Conservation (phyloP, 2,113 vertebrate species). For the Eulemur rufifrons region DNA sequence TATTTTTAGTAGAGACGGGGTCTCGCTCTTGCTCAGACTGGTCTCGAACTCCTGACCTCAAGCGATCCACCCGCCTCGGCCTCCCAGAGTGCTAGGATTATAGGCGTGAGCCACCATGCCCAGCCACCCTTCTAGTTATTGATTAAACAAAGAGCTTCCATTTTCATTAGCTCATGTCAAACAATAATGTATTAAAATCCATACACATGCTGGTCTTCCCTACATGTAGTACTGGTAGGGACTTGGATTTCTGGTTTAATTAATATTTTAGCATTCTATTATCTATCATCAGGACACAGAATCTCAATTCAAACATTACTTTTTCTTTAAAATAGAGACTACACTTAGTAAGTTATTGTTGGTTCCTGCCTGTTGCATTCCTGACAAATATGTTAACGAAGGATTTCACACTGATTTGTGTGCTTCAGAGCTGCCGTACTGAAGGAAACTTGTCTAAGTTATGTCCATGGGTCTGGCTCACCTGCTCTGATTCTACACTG, state of each 20-base stretch:
- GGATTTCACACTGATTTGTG: not conserved
- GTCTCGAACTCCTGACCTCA: too few relatives aligned
- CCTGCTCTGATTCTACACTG: constrained; percentile 84
- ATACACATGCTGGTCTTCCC: not conserved
- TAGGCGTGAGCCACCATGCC: too few relatives aligned
- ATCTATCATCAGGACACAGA: not conserved
- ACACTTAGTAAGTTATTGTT: not conserved
- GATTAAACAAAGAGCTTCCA: not conserved
- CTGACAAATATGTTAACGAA: not conserved
- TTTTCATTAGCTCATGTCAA: not conserved
- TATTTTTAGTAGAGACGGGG: too few relatives aligned
- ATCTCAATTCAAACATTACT: not conserved
- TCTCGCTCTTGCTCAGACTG: too few relatives aligned
- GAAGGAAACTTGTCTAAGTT: not conserved
- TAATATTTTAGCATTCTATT: not conserved
- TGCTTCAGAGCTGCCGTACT: not conserved
- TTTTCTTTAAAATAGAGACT: not conserved
- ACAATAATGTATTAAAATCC: not conserved
- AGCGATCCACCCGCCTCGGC: too few relatives aligned
- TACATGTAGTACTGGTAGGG: not conserved
- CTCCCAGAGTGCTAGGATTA: too few relatives aligned
- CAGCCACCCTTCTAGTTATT: not conserved
- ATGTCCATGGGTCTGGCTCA: constrained; percentile 1
- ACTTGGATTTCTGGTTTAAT: not conserved
- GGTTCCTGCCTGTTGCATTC: not conserved